Conservation (phyloP, 2,888 invertebrate genomes). For the Andrena hattorfiana region DNA sequence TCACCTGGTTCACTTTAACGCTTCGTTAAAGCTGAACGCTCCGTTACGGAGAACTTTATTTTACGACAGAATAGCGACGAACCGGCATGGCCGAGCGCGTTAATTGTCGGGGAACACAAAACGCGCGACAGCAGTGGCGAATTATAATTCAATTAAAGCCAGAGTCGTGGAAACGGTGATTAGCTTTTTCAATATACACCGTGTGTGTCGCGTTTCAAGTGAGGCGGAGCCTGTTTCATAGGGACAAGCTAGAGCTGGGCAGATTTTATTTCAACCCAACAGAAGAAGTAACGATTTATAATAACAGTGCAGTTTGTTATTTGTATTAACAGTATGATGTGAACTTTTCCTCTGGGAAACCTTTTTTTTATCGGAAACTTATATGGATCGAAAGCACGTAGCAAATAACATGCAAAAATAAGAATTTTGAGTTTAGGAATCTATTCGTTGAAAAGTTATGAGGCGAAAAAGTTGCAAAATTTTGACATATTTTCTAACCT, state of each 20-base stretch:
- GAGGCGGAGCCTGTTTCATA: background rate
- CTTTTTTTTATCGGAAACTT: too few relatives aligned
- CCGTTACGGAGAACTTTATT: conserved; percentile 75
- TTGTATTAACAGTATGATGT: too few relatives aligned
- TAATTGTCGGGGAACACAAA: conserved; percentile 57
- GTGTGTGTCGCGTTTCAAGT: background rate
- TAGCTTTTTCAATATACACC: background rate
- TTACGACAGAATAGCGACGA: conserved; percentile 66
- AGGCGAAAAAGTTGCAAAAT: too few relatives aligned
- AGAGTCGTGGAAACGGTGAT: background rate
- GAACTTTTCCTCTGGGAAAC: too few relatives aligned
- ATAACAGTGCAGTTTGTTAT: too few relatives aligned
- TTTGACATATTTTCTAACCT: too few relatives aligned
- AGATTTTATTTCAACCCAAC: too few relatives aligned
- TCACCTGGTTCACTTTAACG: conserved; percentile 82
- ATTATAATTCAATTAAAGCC: conserved; percentile 45
- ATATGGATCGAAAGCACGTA: too few relatives aligned
- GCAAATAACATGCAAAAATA: too few relatives aligned
- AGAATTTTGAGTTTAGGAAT: too few relatives aligned
- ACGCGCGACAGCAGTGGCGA: conserved; percentile 6
- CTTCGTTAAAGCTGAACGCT: conserved; percentile 82
- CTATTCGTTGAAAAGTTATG: too few relatives aligned
- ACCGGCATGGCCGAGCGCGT: conserved; percentile 14
- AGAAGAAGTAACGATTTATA: too few relatives aligned
- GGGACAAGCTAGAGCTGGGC: background rate